Evolutionary conservation across 2,113 vertebrate genomes (phyloP), one percentile per base, ranked within the genome.

Genomic region (Sander lucioperca): DNA sequence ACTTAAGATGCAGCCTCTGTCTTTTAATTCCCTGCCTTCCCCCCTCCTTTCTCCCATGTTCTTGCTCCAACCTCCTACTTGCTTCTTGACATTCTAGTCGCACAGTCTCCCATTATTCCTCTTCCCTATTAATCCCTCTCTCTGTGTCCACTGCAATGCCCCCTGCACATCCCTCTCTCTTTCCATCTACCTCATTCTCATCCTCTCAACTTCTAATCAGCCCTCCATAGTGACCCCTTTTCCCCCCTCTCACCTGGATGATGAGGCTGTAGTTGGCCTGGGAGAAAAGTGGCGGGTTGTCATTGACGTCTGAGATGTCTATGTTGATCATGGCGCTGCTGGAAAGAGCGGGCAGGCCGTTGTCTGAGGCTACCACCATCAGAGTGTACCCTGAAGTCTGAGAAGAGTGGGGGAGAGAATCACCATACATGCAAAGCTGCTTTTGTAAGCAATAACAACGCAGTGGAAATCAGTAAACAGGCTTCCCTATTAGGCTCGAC

Each of bases 281-380:
- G 79, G 97, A 97, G 96, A 99, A 99, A 56, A 97, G 69, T 0
- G 98, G 98, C 0, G 97, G 95, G 61, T 99, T 99, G 94, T 99
- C 98, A 6, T 99, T 99, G 89, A 99, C 95, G 54, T 99, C 98
- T 0, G 98, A 99, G 87, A 99, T 97, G 83, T 99, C 98, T 4
- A 99, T 97, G 93, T 99, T 99, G 90, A 99, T 96, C 1, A 95
- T 94, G 54, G 96, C 93, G 0, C 91, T 98, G 93, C 95, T 97
- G 88, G 92, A 91, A 73, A 94, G 94, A 56, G 96, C 90, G 0
- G 96, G 97, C 27, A 58, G 92, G 65, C 98, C 98, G 2, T 95
- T 98, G 90, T 99, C 98, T 14, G 96, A 93, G 25, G 97, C 97
- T 77, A 96, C 94, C 81, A 99, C 92, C 0, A 90, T 97, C 90